Conservation (phyloP, 2,797 vertebrate species). For the Tenualosa ilisha region DNA sequence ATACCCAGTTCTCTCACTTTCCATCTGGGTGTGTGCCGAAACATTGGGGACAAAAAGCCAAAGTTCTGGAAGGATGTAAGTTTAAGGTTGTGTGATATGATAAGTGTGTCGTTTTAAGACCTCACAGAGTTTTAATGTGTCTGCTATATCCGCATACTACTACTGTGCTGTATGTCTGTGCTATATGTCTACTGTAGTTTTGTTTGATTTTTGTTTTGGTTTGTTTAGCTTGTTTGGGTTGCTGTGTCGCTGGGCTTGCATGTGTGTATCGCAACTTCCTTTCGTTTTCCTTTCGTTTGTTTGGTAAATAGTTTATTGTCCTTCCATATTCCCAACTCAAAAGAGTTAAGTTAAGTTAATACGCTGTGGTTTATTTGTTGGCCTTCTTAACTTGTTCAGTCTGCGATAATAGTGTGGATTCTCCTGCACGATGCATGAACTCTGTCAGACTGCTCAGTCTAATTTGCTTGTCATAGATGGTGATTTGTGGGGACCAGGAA, state of each 20-base stretch:
- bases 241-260: slow-evolving; percentile 57
- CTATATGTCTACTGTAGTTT: not conserved
- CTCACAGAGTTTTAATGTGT: slow-evolving; percentile 35
- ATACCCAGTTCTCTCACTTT: slow-evolving; percentile 82
- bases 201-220: slow-evolving; percentile 42
- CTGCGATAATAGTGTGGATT: not conserved
- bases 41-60: slow-evolving; percentile 90
- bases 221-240: slow-evolving; percentile 41
- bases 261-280: slow-evolving; percentile 55
- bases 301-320: slow-evolving; percentile 32
- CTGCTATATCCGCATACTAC: not conserved
- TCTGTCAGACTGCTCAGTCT: slow-evolving; percentile 25
- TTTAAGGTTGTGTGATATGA: slow-evolving; percentile 65
- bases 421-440: slow-evolving; percentile 34
- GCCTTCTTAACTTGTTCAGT: not conserved
- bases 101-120: slow-evolving; percentile 56
- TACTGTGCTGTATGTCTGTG: not conserved
- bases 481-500: not conserved
- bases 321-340: not conserved
- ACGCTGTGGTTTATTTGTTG: slow-evolving; percentile 12
- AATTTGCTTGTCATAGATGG: not conserved
- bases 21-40: slow-evolving; percentile 81
- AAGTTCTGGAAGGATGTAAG: slow-evolving; percentile 99
- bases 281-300: slow-evolving; percentile 54
- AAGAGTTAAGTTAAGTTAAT: too few relatives aligned